Percentiles rank a stretch among this genome's conserved stretches.
phyloP scores from a whole-genome alignment of 1,140 invertebrate species.

The Aleiodes sp. region DNA sequence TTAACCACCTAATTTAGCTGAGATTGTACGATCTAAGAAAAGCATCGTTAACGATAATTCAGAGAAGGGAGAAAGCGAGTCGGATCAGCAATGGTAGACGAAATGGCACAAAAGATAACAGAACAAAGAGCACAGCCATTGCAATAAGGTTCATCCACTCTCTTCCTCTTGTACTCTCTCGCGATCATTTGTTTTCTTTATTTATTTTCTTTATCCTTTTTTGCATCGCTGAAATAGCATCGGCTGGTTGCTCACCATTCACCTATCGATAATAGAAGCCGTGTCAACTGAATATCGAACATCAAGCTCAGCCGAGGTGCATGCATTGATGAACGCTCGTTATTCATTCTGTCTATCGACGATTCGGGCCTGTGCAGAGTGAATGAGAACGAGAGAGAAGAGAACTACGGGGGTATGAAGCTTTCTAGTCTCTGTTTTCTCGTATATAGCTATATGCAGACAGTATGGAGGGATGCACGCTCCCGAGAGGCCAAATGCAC shows the following conservation, averaged over 20 bases:
- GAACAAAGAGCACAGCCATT: neutral
- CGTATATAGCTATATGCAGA: neutral
- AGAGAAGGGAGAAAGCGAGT: too few species aligned
- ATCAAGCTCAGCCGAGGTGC: constrained; percentile 27
- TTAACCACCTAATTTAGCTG: neutral
- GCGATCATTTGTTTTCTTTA: too few species aligned
- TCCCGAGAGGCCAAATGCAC: constrained; percentile 7
- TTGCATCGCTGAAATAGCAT: neutral
- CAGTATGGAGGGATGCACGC: neutral
- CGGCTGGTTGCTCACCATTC: constrained; percentile 11
- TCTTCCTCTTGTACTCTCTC: neutral
- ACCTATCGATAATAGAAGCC: constrained; percentile 30
- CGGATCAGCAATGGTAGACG: neutral
- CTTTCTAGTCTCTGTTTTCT: neutral
- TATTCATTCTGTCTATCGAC: constrained; percentile 33
- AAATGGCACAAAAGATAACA: neutral
- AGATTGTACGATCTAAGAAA: neutral
- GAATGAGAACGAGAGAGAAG: neutral
- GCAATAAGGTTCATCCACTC: neutral
- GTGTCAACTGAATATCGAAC: constrained; percentile 27
- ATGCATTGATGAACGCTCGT: constrained; percentile 30
- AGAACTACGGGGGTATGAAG: neutral
- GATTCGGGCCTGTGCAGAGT: constrained; percentile 17
- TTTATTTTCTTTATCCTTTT: neutral
- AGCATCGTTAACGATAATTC: constrained; percentile 5